Evolutionary conservation across 92 coral and sea anemone genomes (phyloP), one percentile per base, ranked within the genome.

Genomic region (Heteractis magnifica): DNA sequence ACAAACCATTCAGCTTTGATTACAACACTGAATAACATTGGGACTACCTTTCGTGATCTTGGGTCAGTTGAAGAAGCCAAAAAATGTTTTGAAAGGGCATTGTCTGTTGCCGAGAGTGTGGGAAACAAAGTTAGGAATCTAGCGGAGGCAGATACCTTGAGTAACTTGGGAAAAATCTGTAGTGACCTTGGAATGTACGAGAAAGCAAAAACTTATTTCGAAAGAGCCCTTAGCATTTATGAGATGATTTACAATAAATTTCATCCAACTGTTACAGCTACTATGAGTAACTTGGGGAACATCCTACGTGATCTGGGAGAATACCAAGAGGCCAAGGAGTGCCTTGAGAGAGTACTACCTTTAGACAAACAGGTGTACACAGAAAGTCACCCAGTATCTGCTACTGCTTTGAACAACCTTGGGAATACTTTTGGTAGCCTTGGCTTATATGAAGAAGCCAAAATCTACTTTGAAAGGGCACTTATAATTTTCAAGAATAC

Each of bases 1-100:
- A 58, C 26, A 76, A 62, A 75, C 8, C 80, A 83, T 53, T 81
- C 80, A 83, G 41, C 68, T 1, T 70, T 83, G 71, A 81, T 81
- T 3, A 26, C 48, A 8, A 74, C 80, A 23, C 72, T 83, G 16
- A 20, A 20, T 16, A 75, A 26, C 41, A 64, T 83, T 26, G 86
- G 79, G 55, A 16, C 12, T 6, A 55, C 71, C 21, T 52, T 83
- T 52, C 71, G n/a, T 20, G 80, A 83, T 68, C 80, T 83, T 41
- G 77, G 77, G 51, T 14, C 23, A 49, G 53, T 12, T 14, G 64
- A 49, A 13, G 74, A 83, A 6, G 79, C 79, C 0, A 56, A 19
- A 21, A 12, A 10, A 18, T 52, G 16, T 73, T 82, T 82, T 49
- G 85, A 82, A 75, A 82, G 79, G 65, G 65, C 15, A n/a, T 58